A percentile compares a stretch with the other conserved stretches of the same genome.
These are phyloP conservation scores for Hemibagrus guttatus DNA, from an alignment of 2,797 vertebrate species.

Conservation along the genomic window DNA sequence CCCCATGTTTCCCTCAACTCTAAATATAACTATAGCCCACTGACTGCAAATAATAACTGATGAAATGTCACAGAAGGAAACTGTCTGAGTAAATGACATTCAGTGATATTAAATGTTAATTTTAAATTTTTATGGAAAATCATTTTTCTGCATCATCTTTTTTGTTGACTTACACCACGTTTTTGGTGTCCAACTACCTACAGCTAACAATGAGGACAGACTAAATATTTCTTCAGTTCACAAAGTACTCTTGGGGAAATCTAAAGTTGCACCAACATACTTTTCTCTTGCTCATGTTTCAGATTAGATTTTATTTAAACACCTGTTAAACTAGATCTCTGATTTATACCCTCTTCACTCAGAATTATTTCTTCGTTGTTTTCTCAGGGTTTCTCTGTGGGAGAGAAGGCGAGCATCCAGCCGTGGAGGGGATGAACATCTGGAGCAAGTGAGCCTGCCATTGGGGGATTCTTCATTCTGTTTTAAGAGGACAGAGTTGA, in stretches of 20 bases:
- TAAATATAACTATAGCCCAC: not conserved
- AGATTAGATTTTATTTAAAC: constrained; percentile 26
- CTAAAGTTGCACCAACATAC: not conserved
- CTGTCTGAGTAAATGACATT: not conserved
- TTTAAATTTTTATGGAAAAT: not conserved
- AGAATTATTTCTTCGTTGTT: constrained; percentile 44
- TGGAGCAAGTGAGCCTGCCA: constrained; percentile 44
- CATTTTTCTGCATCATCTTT: not conserved
- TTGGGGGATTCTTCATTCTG: constrained; percentile 50
- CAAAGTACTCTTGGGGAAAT: not conserved
- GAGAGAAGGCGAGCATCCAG: constrained; percentile 51
- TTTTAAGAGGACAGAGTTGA: constrained; percentile 50
- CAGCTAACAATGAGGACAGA: not conserved
- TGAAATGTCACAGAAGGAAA: not conserved
- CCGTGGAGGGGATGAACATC: constrained; percentile 50
- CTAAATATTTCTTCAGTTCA: not conserved
- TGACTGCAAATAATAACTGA: not conserved
- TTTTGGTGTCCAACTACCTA: not conserved
- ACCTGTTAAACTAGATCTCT: constrained; percentile 32
- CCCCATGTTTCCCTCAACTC: not conserved
- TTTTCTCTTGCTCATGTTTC: not conserved
- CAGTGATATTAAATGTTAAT: not conserved
- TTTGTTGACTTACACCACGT: not conserved
- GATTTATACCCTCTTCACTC: constrained; percentile 28
- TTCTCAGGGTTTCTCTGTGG: constrained; percentile 48